Evolutionary conservation across 1,140 invertebrate species (phyloP).

Genomic region (Sesamia nonagrioides): DNA sequence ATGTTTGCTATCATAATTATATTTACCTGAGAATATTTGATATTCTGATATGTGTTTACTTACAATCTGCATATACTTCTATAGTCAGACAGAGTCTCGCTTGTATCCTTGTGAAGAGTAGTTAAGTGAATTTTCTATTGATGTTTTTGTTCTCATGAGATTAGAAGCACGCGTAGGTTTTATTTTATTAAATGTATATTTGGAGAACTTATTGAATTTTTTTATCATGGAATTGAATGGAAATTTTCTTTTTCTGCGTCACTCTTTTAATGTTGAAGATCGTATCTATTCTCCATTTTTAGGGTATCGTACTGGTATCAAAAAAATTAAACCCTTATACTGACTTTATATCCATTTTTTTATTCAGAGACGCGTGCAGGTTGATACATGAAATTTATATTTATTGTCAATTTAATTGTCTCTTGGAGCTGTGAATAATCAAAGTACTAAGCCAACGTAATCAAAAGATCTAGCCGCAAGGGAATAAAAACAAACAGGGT

Average conservation of each 20-base stretch:
- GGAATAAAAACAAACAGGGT: too few species aligned
- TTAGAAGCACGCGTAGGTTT: not conserved
- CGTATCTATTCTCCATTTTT: not conserved
- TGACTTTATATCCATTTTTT: too few species aligned
- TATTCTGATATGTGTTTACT: not conserved
- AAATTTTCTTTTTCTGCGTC: not conserved
- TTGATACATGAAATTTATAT: too few species aligned
- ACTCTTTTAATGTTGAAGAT: not conserved
- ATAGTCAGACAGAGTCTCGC: not conserved
- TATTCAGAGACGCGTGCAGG: too few species aligned
- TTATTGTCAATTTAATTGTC: too few species aligned
- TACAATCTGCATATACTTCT: not conserved
- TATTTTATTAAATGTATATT: not conserved
- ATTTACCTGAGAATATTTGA: not conserved
- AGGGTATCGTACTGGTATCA: too few species aligned
- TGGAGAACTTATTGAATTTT: not conserved
- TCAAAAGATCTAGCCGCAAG: too few species aligned
- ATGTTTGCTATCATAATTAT: not conserved
- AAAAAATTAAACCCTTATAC: too few species aligned
- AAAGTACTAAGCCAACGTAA: too few species aligned
- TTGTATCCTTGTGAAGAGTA: not conserved
- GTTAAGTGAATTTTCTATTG: not conserved
- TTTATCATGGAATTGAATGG: not conserved
- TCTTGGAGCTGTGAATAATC: too few species aligned
- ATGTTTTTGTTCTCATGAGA: not conserved